These are phyloP conservation scores for Listronotus bonariensis DNA, from an alignment of 1,140 invertebrate species.

Conservation along the genomic window DNA sequence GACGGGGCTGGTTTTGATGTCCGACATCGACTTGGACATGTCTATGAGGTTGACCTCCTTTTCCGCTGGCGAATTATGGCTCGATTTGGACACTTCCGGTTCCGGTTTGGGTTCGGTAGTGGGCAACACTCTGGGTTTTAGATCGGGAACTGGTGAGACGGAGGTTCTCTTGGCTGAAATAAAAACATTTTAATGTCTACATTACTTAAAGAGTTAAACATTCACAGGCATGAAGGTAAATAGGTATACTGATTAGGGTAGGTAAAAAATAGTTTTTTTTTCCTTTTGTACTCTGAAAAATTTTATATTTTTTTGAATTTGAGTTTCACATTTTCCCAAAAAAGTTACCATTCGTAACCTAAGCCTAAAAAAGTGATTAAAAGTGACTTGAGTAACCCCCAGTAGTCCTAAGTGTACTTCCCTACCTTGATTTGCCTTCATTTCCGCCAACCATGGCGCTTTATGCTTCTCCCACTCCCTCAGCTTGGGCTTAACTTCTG, in stretches of 20 bases:
- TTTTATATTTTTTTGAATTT: too few species aligned
- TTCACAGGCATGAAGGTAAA: too few species aligned
- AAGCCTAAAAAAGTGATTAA: too few species aligned
- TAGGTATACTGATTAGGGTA: too few species aligned
- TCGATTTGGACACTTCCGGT: conserved; percentile 24
- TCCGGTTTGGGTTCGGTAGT: conserved; percentile 6
- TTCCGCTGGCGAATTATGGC: conserved; percentile 34
- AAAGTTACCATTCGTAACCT: too few species aligned
- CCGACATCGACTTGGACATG: conserved; percentile 38
- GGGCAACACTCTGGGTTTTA: conserved; percentile 9
- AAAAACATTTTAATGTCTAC: too few species aligned
- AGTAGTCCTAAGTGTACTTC: too few species aligned
- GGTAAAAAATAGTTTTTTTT: too few species aligned
- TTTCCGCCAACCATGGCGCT: conserved; percentile 71
- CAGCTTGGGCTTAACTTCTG: conserved; percentile 59
- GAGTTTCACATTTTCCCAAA: too few species aligned
- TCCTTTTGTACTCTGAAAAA: too few species aligned
- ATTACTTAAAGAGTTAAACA: too few species aligned
- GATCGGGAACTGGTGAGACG: conserved; percentile 26
- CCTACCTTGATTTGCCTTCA: conserved; percentile 68
- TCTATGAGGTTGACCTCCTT: conserved; percentile 31
- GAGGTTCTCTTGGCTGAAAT: conserved; percentile 42
- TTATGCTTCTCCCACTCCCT: conserved; percentile 65
- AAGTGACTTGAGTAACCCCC: too few species aligned
- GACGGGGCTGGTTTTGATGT: conserved; percentile 33